phyloP scores from a whole-genome alignment of 2,113 vertebrate species.

The Arenaria interpres region DNA sequence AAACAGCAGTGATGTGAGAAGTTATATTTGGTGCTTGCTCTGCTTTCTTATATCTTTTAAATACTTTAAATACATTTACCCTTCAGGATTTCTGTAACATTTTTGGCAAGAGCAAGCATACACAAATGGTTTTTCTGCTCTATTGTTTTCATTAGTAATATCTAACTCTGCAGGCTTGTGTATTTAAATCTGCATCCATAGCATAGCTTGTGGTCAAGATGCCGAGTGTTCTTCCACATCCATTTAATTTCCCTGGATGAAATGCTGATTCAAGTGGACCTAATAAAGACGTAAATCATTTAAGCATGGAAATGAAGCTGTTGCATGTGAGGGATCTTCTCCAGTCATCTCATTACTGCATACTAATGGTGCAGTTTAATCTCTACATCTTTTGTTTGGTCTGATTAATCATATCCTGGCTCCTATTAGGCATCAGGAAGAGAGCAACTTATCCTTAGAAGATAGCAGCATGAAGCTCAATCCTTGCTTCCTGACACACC shows the following conservation, averaged over 20 bases:
- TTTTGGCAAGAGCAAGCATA: neutral
- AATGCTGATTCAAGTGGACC: slow-evolving; percentile 51
- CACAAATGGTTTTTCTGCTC: neutral
- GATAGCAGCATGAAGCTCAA: neutral
- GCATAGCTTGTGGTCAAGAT: neutral
- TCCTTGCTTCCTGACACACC: neutral
- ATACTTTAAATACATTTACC: neutral
- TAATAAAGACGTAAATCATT: slow-evolving; percentile 20
- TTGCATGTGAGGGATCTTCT: slow-evolving; percentile 27
- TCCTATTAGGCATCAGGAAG: slow-evolving; percentile 11
- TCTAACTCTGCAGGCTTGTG: neutral
- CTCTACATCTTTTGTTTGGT: slow-evolving; percentile 36
- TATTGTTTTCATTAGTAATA: neutral
- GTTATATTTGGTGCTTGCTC: neutral
- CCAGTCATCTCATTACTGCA: slow-evolving; percentile 32
- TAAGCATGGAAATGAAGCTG: slow-evolving; percentile 49
- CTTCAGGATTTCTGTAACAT: neutral
- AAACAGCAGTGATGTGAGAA: neutral
- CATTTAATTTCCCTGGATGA: slow-evolving; percentile 35
- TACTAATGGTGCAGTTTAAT: slow-evolving; percentile 41
- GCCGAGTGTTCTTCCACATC: neutral
- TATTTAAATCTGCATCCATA: neutral
- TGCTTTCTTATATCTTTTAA: neutral
- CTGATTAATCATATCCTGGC: slow-evolving; percentile 11
- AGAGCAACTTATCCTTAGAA: neutral